phyloP scores from a whole-genome alignment of 2,113 vertebrate species.

The Xyrauchen texanus region DNA sequence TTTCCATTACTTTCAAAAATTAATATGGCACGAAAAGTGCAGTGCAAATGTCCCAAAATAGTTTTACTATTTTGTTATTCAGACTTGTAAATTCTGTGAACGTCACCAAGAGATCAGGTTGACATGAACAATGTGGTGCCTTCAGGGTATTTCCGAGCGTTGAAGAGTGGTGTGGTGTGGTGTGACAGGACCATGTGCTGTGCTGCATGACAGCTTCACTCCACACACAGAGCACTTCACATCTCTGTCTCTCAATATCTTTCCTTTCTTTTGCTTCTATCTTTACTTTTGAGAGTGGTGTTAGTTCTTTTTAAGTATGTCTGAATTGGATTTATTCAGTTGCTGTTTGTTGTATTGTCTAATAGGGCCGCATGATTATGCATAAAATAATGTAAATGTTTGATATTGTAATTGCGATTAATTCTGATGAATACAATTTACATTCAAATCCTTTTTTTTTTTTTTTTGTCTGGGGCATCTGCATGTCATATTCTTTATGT shows the following conservation, averaged over 20 bases:
- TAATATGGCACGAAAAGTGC: not conserved
- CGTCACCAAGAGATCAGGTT: slow-evolving; percentile 37
- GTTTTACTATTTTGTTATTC: slow-evolving; percentile 25
- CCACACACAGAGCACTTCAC: slow-evolving; percentile 16
- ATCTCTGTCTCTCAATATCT: slow-evolving; percentile 12
- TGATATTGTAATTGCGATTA: no score
- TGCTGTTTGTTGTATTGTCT: no score
- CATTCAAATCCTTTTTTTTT: no score
- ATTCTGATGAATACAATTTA: no score
- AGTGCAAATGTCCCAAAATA: not conserved
- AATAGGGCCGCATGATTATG: no score
- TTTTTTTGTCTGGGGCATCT: no score
- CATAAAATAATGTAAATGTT: no score
- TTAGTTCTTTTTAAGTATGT: not conserved
- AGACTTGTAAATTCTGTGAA: slow-evolving; percentile 20
- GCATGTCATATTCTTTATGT: no score
- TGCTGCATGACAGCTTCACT: slow-evolving; percentile 38
- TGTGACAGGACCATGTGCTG: slow-evolving; percentile 44
- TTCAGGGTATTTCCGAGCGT: slow-evolving; percentile 36
- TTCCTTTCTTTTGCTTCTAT: not conserved
- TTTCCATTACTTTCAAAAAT: no score
- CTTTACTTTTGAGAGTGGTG: not conserved
- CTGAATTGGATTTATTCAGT: not conserved
- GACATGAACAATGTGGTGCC: slow-evolving; percentile 30
- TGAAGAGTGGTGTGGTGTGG: slow-evolving; percentile 31